Percentiles rank a stretch among this genome's conserved stretches.
phyloP scores from a whole-genome alignment of 35 echinoderm and acorn worm species.

The Apostichopus parvimensis region DNA sequence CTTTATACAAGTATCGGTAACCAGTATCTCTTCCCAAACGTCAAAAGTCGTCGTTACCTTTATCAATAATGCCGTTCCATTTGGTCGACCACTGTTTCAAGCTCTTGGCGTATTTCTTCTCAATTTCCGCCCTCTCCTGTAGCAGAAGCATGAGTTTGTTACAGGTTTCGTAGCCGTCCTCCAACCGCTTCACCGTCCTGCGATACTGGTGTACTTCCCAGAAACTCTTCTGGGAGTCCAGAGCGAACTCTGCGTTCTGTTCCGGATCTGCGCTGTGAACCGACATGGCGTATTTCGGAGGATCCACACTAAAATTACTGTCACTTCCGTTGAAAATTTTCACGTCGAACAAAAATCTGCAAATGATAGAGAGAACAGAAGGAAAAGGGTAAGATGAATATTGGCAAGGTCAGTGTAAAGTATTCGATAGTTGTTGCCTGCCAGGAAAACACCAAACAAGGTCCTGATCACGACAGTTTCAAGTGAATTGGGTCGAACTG shows the following conservation, averaged over 20 bases:
- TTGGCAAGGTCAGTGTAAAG: too few species aligned
- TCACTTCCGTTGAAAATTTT: too few species aligned
- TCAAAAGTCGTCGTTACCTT: constrained; percentile 69
- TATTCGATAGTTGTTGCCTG: too few species aligned
- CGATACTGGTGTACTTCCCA: constrained; percentile 93
- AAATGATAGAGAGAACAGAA: too few species aligned
- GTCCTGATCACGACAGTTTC: too few species aligned
- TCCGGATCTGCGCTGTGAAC: constrained; percentile 71
- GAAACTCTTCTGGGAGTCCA: constrained; percentile 75
- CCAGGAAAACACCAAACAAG: too few species aligned
- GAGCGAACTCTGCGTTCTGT: constrained; percentile 7
- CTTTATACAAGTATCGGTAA: too few species aligned
- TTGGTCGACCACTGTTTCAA: constrained; percentile 87
- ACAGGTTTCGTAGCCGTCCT: constrained; percentile 80
- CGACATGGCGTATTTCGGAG: constrained; percentile 58
- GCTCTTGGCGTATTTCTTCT: constrained; percentile 90
- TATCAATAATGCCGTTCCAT: constrained; percentile 96
- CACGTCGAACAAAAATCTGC: too few species aligned
- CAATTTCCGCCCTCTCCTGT: constrained; percentile 82
- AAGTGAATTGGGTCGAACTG: too few species aligned
- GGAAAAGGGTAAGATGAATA: too few species aligned
- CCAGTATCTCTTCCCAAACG: neutral
- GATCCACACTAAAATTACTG: neutral
- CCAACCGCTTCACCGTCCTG: constrained; percentile 87
- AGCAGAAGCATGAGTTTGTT: constrained; percentile 86